A percentile compares a stretch with the other conserved stretches of the same genome.
These are phyloP conservation scores for Merluccius polli DNA, from an alignment of 2,797 vertebrate genomes.

Conservation along the genomic window DNA sequence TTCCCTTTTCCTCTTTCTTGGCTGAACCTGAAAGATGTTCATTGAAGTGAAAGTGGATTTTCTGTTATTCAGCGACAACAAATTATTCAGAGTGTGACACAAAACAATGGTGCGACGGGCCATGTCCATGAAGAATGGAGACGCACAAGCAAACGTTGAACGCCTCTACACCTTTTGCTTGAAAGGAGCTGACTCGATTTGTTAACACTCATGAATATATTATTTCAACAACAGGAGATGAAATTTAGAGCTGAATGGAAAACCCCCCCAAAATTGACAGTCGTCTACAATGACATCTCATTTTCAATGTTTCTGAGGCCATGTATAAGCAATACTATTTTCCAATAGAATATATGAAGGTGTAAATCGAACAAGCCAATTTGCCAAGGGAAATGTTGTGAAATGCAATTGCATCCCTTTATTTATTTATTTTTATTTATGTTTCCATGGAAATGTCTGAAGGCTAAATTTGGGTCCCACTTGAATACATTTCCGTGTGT, in stretches of 20 bases:
- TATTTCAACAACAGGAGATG: conserved; percentile 44
- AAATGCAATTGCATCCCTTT: conserved; percentile 29
- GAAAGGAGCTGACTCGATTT: conserved; percentile 14
- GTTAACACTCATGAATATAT: conserved; percentile 38
- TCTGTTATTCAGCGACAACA: conserved; percentile 47
- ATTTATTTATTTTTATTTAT: conserved; percentile 21
- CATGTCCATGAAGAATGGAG: conserved; percentile 30
- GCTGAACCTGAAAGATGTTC: conserved; percentile 33
- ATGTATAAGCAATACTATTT: conserved; percentile 35
- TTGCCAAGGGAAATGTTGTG: conserved; percentile 24
- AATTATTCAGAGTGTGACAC: conserved; percentile 40
- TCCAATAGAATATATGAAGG: conserved; percentile 42
- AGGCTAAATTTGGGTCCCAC: not conserved
- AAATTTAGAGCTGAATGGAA: conserved; percentile 40
- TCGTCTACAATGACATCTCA: conserved; percentile 36
- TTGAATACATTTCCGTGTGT: not conserved
- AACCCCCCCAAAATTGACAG: conserved; percentile 41
- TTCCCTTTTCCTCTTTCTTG: not conserved
- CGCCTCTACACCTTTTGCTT: conserved; percentile 19
- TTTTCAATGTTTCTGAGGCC: conserved; percentile 41
- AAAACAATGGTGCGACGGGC: conserved; percentile 17
- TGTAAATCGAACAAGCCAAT: conserved; percentile 40
- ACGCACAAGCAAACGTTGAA: conserved; percentile 16
- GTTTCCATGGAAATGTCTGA: conserved; percentile 26
- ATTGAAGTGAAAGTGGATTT: conserved; percentile 40